phyloP scores from a whole-genome alignment of 2,113 vertebrate genomes.

The Clupea harengus region DNA sequence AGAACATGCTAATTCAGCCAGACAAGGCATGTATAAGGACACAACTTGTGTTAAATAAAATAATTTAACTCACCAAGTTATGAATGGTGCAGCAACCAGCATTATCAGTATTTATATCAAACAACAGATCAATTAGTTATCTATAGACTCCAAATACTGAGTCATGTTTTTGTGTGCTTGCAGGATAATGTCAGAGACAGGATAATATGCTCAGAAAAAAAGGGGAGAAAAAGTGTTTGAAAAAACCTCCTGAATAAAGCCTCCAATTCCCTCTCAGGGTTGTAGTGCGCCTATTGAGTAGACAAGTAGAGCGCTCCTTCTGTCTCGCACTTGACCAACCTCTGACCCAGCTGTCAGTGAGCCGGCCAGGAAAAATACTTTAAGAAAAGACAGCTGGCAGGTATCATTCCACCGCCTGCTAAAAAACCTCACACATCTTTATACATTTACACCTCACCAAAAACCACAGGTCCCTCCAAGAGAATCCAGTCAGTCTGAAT shows the following conservation, averaged over 20 bases:
- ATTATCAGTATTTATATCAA: neutral
- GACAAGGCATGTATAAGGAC: neutral
- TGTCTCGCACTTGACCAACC: constrained; percentile 2
- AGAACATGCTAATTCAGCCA: neutral
- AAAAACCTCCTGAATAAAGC: neutral
- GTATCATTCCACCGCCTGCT: constrained; percentile 9
- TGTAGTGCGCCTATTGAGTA: neutral
- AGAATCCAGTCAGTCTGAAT: neutral
- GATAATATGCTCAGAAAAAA: neutral
- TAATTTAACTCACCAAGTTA: neutral
- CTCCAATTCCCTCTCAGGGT: neutral
- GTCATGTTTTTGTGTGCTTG: neutral
- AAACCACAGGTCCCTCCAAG: neutral
- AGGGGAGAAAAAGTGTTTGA: neutral
- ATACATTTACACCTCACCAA: neutral
- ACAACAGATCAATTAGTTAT: neutral
- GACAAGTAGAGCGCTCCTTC: neutral
- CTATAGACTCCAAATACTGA: neutral
- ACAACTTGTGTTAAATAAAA: neutral
- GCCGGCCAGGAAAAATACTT: constrained; percentile 39
- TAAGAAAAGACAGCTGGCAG: constrained; percentile 31
- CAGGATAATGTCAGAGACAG: neutral
- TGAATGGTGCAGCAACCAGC: too few species aligned
- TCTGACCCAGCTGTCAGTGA: constrained; percentile 1
- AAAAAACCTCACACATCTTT: constrained; percentile 24